Conservation (phyloP, 1,140 invertebrate species). For the Solenopsis invicta region DNA sequence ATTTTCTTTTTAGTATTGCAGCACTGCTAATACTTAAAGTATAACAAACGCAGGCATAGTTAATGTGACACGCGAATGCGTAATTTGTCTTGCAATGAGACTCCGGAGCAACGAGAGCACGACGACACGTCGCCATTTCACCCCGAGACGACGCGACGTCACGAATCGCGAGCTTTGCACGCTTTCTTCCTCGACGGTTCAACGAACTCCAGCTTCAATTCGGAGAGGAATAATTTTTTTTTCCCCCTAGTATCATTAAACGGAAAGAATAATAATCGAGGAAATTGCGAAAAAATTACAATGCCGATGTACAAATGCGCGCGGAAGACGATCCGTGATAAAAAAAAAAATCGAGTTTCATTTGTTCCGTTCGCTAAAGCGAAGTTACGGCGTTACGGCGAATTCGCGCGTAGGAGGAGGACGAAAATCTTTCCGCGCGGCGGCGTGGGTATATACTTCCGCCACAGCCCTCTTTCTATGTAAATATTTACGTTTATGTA, state of each 20-base stretch:
- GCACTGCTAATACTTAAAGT: not conserved
- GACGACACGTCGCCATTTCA: constrained; percentile 48
- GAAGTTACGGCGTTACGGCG: constrained; percentile 1
- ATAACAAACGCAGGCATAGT: not conserved
- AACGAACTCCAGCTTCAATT: constrained; percentile 46
- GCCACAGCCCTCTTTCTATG: constrained; percentile 22
- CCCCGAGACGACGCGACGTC: constrained; percentile 20
- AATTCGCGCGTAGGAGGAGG: constrained; percentile 29
- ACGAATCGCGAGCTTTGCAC: constrained; percentile 37
- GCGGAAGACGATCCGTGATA: not conserved
- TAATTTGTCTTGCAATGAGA: constrained; percentile 50
- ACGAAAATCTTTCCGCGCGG: constrained; percentile 24
- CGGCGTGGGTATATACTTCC: constrained; percentile 27
- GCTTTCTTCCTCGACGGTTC: constrained; percentile 50
- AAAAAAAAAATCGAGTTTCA: not conserved
- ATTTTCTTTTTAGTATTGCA: not conserved
- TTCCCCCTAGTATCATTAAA: not conserved
- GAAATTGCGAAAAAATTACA: constrained; percentile 21
- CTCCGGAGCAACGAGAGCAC: constrained; percentile 39
- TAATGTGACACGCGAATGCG: constrained; percentile 59
- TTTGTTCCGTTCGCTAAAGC: constrained; percentile 9
- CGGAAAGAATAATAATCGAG: not conserved
- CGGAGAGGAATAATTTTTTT: not conserved
- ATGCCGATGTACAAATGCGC: constrained; percentile 8
- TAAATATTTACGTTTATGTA: constrained; percentile 77